Conservation (phyloP, 2,797 vertebrate genomes). For the Myripristis murdjan region DNA sequence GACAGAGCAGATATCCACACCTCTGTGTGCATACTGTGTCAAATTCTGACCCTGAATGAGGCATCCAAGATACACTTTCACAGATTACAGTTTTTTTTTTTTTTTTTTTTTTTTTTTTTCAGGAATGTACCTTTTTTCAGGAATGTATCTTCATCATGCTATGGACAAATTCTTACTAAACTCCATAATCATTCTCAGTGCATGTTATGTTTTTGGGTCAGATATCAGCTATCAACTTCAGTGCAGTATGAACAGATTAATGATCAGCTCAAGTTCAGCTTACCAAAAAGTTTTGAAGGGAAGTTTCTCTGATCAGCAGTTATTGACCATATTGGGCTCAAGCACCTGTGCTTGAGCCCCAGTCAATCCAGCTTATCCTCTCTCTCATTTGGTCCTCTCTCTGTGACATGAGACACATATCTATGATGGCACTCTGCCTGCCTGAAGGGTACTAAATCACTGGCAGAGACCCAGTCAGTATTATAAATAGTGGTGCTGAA, state of each 20-base stretch:
- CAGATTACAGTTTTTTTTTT: no score
- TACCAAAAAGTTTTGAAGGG: neutral
- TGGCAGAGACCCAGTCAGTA: slow-evolving; percentile 45
- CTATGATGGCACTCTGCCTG: slow-evolving; percentile 18
- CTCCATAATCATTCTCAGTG: neutral
- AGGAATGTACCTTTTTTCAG: no score
- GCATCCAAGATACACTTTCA: no score
- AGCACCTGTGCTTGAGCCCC: no score
- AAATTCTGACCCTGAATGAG: no score
- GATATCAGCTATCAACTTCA: neutral
- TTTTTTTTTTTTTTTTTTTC: no score
- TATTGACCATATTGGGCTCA: neutral
- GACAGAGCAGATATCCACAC: neutral
- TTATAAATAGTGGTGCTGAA: slow-evolving; percentile 75
- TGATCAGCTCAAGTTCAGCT: neutral
- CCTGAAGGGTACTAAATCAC: slow-evolving; percentile 63
- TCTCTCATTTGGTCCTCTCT: neutral
- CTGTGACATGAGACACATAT: slow-evolving; percentile 20
- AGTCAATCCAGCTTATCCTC: neutral
- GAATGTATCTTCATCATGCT: no score
- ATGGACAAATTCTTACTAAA: neutral
- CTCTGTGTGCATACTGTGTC: no score
- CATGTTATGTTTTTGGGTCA: neutral
- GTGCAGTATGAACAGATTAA: neutral
- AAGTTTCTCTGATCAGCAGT: slow-evolving; percentile 6